Percentiles rank a stretch among this genome's conserved stretches.
phyloP scores from a whole-genome alignment of 2,113 vertebrate genomes.

The Dunckerocampus dactyliophorus region DNA sequence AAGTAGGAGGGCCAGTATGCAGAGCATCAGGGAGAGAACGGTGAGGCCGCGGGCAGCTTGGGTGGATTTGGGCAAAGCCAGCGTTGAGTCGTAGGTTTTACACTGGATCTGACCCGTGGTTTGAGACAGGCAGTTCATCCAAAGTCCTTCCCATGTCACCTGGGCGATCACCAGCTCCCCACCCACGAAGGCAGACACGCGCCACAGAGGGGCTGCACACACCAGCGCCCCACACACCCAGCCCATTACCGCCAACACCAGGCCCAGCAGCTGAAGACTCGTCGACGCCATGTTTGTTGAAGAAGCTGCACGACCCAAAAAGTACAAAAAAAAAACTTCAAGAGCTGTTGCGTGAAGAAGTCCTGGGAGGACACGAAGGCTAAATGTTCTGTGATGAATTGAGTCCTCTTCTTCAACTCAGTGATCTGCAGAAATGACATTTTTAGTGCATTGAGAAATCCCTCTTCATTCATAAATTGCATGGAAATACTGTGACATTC shows the following conservation, averaged over 20 bases:
- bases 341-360: background rate
- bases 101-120: slow-evolving; percentile 74
- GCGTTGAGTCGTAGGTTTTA: slow-evolving; percentile 81
- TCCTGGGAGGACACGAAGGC: slow-evolving; percentile 35
- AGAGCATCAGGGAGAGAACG: slow-evolving; percentile 75
- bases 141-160: slow-evolving; percentile 83
- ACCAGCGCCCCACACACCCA: slow-evolving; percentile 74
- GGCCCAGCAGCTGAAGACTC: slow-evolving; percentile 78
- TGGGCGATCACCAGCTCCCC: slow-evolving; percentile 82
- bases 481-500: background rate
- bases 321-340: background rate
- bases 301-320: background rate
- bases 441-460: background rate
- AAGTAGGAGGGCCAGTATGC: slow-evolving; percentile 73
- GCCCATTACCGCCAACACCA: slow-evolving; percentile 73
- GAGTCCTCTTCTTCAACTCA: slow-evolving; percentile 49
- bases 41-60: slow-evolving; percentile 76
- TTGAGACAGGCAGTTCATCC: slow-evolving; percentile 87
- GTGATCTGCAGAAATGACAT: background rate
- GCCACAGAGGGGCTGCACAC: slow-evolving; percentile 80
- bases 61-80: slow-evolving; percentile 74
- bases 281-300: slow-evolving; percentile 73
- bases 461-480: background rate
- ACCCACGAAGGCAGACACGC: slow-evolving; percentile 80
- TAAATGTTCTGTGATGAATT: slow-evolving; percentile 56